Base-by-base conservation (phyloP, 2,888 invertebrate genomes). In the Ptychoptera contaminata region DNA sequence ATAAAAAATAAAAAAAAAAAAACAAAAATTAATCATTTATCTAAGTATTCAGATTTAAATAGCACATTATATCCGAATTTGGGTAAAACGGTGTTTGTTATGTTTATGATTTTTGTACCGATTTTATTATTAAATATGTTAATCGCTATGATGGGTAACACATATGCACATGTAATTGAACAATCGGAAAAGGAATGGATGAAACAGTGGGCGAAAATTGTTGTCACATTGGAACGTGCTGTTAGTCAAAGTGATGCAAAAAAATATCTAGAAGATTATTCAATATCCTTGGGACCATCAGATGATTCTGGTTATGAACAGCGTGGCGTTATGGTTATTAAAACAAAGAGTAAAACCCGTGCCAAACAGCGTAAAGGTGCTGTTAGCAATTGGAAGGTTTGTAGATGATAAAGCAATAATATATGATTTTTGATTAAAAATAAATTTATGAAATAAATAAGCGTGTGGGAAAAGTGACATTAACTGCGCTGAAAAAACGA, bases 81-180 rank as follows among this genome's bases (percentile, higher is more conserved):
- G 49, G 86, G 91, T 16, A 96, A 97, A 70, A 80, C 88, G 0
- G 90, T 97, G n/a, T 98, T 98, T 63, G 84, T 91, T 0, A 73
- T 94, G 47, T 98, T 97, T 63, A 96, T 97, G 93, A 88, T 98
- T 46, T 82, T 97, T 54, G 93, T 97, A 48, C 97, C 97, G 2
- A 96, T 97, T 57, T 69, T 97, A 41, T 69, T 97, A 56, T 74
- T 97, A 11, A 97, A 97, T 77, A 97, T 76, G 76, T 75, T 98
- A 65, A 98, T 98, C 52, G 98, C 98, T 50, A 98, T 97, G 97
- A 98, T 98, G 97, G 97, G 97, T 32, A 97, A 97, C 67, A 98
- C 98, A 0, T 98, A 98, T 62, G 91, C 93, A 0, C 88, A 90
- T 55, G 93, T 98, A 47, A 98, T 96, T 54, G 90, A 92, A 61